A percentile compares a stretch with the other conserved stretches of the same genome.
These are phyloP conservation scores for Cryptus armator DNA, from an alignment of 2,888 invertebrate genomes.

Conservation along the genomic window DNA sequence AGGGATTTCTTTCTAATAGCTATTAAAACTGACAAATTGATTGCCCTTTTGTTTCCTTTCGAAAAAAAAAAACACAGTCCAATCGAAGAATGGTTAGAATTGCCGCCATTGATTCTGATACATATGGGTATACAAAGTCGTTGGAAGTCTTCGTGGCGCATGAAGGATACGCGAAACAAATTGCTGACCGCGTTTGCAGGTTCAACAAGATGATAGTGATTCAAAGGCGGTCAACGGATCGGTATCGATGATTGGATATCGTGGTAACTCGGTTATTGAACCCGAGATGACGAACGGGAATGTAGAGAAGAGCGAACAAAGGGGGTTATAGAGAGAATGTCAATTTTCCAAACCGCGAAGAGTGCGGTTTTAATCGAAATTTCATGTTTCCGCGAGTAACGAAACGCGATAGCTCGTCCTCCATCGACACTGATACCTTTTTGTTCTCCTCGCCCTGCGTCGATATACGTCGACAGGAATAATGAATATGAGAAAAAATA, in stretches of 20 bases:
- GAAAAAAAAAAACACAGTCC: neutral
- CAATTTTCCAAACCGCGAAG: slow-evolving; percentile 67
- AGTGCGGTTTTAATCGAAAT: slow-evolving; percentile 73
- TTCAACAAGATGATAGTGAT: slow-evolving; percentile 50
- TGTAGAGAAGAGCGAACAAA: slow-evolving; percentile 5
- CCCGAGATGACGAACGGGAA: slow-evolving; percentile 41
- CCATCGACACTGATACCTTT: slow-evolving; percentile 59
- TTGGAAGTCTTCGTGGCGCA: neutral
- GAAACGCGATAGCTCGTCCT: slow-evolving; percentile 34
- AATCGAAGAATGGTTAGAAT: neutral
- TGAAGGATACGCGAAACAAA: slow-evolving; percentile 10
- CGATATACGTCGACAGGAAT: slow-evolving; percentile 42
- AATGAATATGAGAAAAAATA: slow-evolving; percentile 56
- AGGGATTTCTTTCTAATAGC: neutral
- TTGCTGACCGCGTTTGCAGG: slow-evolving; percentile 6
- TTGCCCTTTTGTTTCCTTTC: neutral
- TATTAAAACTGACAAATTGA: neutral
- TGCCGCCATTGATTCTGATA: neutral
- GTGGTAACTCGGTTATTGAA: slow-evolving; percentile 65
- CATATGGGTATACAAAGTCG: neutral
- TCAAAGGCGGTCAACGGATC: slow-evolving; percentile 42
- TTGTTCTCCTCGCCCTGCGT: slow-evolving; percentile 3
- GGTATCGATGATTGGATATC: slow-evolving; percentile 62
- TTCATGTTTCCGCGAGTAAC: slow-evolving; percentile 71
- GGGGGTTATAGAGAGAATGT: slow-evolving; percentile 44